Conservation (phyloP, 35 echinoderm and acorn worm genomes). For the Amphiura filiformis region DNA sequence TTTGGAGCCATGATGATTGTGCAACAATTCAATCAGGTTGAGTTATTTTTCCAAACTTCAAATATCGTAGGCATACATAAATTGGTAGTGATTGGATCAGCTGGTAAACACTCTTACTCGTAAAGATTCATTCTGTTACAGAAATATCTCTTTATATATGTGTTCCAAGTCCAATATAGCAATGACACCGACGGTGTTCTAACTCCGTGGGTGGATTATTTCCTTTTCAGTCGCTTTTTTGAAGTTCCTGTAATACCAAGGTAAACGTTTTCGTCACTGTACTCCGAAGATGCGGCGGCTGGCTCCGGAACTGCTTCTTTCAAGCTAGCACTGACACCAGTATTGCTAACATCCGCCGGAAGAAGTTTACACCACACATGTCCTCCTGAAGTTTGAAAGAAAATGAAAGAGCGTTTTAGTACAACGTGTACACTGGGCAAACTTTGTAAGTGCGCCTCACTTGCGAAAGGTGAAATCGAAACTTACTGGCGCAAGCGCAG, state of each 20-base stretch:
- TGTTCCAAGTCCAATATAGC: neutral
- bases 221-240: neutral
- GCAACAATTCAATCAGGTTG: too few species aligned
- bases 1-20: too few species aligned
- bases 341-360: neutral
- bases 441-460: too few species aligned
- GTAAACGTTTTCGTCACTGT: neutral
- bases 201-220: neutral
- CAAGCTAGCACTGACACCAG: neutral
- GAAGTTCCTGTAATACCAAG: neutral
- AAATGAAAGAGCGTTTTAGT: neutral
- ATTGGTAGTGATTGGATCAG: neutral
- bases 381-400: conserved; percentile 11
- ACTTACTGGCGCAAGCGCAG: too few species aligned
- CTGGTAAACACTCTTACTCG: neutral
- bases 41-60: neutral
- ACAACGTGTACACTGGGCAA: neutral
- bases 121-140: neutral
- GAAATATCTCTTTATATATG: neutral
- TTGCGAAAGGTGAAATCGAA: too few species aligned
- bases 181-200: neutral
- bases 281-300: neutral
- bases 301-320: neutral
- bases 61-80: neutral
- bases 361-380: neutral